Percentiles rank a stretch among this genome's conserved stretches.
These are phyloP conservation scores for Julus scanicus DNA, from an alignment of 2,888 invertebrate species.

Conservation along the genomic window DNA sequence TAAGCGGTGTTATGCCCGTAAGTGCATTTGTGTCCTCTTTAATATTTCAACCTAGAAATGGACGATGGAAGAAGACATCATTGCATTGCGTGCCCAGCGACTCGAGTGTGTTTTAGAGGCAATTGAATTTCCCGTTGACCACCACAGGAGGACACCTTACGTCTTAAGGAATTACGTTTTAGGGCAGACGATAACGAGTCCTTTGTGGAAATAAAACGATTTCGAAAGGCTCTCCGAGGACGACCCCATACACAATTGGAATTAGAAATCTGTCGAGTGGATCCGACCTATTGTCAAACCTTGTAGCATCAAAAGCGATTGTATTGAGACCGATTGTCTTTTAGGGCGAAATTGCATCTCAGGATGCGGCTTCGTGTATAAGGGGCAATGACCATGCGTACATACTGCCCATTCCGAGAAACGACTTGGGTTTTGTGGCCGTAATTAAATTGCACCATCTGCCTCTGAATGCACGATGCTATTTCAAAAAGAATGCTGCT, in stretches of 20 bases:
- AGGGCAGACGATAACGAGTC: slow-evolving; percentile 11
- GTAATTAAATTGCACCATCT: slow-evolving; percentile 34
- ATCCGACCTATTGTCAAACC: slow-evolving; percentile 8
- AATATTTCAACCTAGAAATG: neutral
- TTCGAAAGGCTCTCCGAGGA: slow-evolving; percentile 36
- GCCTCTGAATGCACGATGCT: neutral
- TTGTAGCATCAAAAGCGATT: slow-evolving; percentile 30
- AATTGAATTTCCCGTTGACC: slow-evolving; percentile 14
- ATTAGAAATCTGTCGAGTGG: slow-evolving; percentile 42
- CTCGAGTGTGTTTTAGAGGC: neutral
- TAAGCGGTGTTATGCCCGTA: neutral
- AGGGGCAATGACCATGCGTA: neutral
- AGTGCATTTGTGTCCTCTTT: neutral
- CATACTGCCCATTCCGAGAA: neutral
- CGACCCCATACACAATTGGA: slow-evolving; percentile 23
- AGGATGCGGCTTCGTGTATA: neutral
- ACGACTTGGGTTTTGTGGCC: slow-evolving; percentile 1
- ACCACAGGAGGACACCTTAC: slow-evolving; percentile 28
- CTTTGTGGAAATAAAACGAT: slow-evolving; percentile 42
- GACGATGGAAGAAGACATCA: neutral
- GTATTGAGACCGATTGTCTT: slow-evolving; percentile 35
- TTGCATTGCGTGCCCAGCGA: neutral
- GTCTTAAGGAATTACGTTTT: slow-evolving; percentile 41
- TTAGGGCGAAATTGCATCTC: neutral
- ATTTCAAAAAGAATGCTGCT: neutral